phyloP scores from a whole-genome alignment of 1,140 invertebrate species.

The Aricia agestis region DNA sequence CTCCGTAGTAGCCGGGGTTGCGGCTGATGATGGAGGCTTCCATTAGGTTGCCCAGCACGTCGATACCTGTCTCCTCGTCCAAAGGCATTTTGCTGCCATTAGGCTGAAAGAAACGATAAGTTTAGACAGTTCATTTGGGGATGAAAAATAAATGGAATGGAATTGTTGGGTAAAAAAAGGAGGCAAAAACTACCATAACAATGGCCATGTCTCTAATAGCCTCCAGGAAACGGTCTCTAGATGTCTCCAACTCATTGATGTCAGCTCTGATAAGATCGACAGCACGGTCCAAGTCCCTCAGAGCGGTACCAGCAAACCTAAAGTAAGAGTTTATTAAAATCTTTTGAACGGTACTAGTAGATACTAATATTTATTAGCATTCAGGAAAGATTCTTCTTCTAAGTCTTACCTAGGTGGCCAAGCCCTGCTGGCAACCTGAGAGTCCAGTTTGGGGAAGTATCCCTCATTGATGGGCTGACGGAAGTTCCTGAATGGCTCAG shows the following conservation, averaged over 20 bases:
- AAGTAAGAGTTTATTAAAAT: background rate
- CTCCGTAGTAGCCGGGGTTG: slow-evolving; percentile 79
- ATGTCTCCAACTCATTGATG: slow-evolving; percentile 82
- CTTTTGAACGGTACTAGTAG: too few species aligned
- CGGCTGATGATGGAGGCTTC: slow-evolving; percentile 84
- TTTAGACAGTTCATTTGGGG: background rate
- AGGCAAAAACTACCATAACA: slow-evolving; percentile 62
- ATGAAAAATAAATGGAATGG: too few species aligned
- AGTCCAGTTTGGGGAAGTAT: slow-evolving; percentile 79
- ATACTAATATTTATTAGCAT: too few species aligned
- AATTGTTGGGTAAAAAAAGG: background rate
- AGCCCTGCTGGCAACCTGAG: slow-evolving; percentile 70
- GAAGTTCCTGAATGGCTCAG: slow-evolving; percentile 71
- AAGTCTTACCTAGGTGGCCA: slow-evolving; percentile 67
- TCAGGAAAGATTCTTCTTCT: background rate
- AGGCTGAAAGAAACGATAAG: slow-evolving; percentile 35
- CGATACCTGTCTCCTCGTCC: slow-evolving; percentile 84
- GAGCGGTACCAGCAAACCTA: slow-evolving; percentile 75
- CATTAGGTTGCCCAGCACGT: slow-evolving; percentile 87
- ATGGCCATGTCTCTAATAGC: slow-evolving; percentile 84
- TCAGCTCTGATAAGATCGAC: slow-evolving; percentile 82
- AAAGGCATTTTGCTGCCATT: slow-evolving; percentile 76
- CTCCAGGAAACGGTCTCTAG: slow-evolving; percentile 84
- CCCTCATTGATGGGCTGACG: slow-evolving; percentile 72
- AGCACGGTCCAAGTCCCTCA: slow-evolving; percentile 81